These are phyloP conservation scores for Acleris cristana DNA, from an alignment of 2,888 invertebrate species.

Conservation along the genomic window DNA sequence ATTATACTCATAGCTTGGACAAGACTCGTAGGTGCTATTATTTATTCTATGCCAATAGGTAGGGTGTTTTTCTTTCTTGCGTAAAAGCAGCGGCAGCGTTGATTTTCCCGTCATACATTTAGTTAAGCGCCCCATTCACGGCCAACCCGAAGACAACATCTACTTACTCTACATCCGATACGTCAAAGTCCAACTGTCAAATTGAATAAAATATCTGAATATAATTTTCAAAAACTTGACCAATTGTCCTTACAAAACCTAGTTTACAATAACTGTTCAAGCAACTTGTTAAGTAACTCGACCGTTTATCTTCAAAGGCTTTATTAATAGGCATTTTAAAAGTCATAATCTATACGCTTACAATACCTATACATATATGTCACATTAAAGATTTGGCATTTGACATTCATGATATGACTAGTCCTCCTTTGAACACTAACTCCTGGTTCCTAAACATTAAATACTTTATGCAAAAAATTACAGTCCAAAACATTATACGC, in stretches of 20 bases:
- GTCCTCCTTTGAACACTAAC: slow-evolving; percentile 41
- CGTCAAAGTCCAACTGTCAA: not conserved
- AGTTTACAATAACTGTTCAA: slow-evolving; percentile 20
- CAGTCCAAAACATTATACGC: too few species aligned
- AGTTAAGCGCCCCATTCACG: not conserved
- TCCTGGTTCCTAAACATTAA: slow-evolving; percentile 26
- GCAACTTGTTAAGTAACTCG: not conserved
- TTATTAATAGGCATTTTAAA: slow-evolving; percentile 28
- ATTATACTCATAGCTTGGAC: not conserved
- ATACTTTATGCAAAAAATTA: not conserved
- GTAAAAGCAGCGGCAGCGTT: not conserved
- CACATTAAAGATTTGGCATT: slow-evolving; percentile 66
- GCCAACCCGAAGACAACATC: not conserved
- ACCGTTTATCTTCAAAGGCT: not conserved
- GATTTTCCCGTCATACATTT: not conserved
- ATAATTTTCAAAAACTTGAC: slow-evolving; percentile 2
- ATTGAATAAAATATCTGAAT: slow-evolving; percentile 1
- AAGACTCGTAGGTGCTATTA: too few species aligned
- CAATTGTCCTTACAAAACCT: slow-evolving; percentile 16
- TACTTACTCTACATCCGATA: slow-evolving; percentile 3
- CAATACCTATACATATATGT: slow-evolving; percentile 44
- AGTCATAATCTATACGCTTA: slow-evolving; percentile 42
- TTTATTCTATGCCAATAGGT: not conserved
- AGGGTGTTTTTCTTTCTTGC: not conserved
- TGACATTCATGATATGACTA: slow-evolving; percentile 51